Evolutionary conservation across 1,140 invertebrate species (phyloP), one percentile per base, ranked within the genome.

Genomic region (Mycetomoellerius zeteki): DNA sequence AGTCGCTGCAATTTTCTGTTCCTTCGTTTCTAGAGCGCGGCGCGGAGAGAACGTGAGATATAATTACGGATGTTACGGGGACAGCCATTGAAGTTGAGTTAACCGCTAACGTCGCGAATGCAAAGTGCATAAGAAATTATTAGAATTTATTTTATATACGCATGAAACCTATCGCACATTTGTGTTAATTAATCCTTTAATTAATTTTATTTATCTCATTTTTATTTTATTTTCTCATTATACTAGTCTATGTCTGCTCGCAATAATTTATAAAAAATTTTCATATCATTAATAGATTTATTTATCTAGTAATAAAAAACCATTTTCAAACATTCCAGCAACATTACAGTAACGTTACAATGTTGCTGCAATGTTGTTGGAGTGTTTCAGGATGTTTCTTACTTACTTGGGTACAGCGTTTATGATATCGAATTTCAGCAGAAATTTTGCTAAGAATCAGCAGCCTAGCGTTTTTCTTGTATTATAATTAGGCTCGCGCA

Each of bases 31-130:
- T 50, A n/a, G 69, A 62, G 14, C 65, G 52, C 65, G 52, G 54
- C 24, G 67, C 33, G 65, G 37, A 60, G 50, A 30, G 30, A 54
- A 21, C 47, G 5, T 24, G 52, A 33, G 64, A 69, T 81, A 30
- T 73, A 84, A 81, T 81, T 81, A 81, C 52, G 52, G 33, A 71
- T 81, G 50, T 54, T 72, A 27, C 65, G 24, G 64, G 10, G 50
- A 71, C 21, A 81, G 43, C 24, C 43, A 78, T 65, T 78, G 24
- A 65, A 64, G 60, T 78, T 8, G 43, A 65, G 43, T 52, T 30
- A 56, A 64, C 37, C 16, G 56, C 58, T 10, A 65, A 21, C 60
- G n/a, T 37, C 14, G 19, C 19, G 19, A n/a, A 52, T 19, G 27
- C n/a, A 33, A 52, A 52, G 27, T 52, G 14, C 65, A 47, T 43